Percentiles rank a stretch among this genome's conserved stretches.
Evolutionary conservation across 2,113 vertebrate species (phyloP).

Genomic region (Pelvicachromis taeniatus): DNA sequence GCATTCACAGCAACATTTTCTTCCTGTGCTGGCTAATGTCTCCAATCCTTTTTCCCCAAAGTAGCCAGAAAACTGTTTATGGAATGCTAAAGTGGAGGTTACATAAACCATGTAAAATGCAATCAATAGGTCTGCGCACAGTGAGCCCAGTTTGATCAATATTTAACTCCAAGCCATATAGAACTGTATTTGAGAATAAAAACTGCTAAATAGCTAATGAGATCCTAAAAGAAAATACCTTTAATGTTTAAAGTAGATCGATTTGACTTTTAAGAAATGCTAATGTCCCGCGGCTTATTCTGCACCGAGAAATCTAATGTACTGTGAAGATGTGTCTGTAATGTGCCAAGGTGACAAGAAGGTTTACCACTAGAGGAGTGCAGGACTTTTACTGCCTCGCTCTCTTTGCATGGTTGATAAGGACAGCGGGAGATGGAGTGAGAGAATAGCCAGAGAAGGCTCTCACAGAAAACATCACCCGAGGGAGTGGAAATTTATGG

Average conservation of each 20-base stretch:
- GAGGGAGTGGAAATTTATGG: slow-evolving; percentile 49
- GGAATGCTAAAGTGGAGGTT: slow-evolving; percentile 14
- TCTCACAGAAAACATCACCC: slow-evolving; percentile 30
- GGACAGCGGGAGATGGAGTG: slow-evolving; percentile 15
- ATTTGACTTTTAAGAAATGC: slow-evolving; percentile 46
- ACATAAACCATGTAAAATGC: slow-evolving; percentile 41
- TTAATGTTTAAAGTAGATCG: slow-evolving; percentile 42
- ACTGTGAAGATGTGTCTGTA: slow-evolving; percentile 20
- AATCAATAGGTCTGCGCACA: slow-evolving; percentile 36
- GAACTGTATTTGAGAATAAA: slow-evolving; percentile 59
- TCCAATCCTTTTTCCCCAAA: not conserved
- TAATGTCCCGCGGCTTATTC: slow-evolving; percentile 9
- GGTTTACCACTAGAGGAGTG: slow-evolving; percentile 11
- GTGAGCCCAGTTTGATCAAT: slow-evolving; percentile 53
- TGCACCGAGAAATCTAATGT: slow-evolving; percentile 13
- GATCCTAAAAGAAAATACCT: slow-evolving; percentile 40
- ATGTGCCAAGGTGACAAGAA: slow-evolving; percentile 27
- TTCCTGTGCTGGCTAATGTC: not conserved
- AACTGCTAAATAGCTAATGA: slow-evolving; percentile 52
- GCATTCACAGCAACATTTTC: slow-evolving; percentile 3
- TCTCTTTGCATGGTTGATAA: slow-evolving; percentile 27
- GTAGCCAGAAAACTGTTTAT: slow-evolving; percentile 29
- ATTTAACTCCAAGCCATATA: slow-evolving; percentile 47
- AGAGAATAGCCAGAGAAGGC: slow-evolving; percentile 26
- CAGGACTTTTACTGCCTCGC: slow-evolving; percentile 22